Conservation (phyloP, 2,113 vertebrate genomes). For the Sphaerodactylus townsendi region DNA sequence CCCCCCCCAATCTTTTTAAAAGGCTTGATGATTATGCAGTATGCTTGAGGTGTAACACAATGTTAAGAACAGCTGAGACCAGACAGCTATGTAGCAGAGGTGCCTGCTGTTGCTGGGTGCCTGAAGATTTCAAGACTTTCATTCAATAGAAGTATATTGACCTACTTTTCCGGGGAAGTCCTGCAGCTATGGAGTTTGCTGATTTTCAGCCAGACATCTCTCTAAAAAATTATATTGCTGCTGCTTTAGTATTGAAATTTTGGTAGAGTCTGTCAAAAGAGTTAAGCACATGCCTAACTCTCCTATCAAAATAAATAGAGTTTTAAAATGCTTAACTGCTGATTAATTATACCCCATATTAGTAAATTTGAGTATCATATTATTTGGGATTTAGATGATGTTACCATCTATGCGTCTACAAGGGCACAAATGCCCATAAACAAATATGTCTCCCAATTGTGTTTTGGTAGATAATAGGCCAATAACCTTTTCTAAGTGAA, state of each 20-base stretch:
- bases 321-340: background rate
- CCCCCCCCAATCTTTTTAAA: too few relatives aligned
- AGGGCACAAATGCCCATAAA: background rate
- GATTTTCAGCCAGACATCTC: background rate
- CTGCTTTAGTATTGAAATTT: background rate
- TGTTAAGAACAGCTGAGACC: too few relatives aligned
- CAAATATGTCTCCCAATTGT: background rate
- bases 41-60: too few relatives aligned
- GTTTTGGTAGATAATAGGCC: background rate
- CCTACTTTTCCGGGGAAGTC: background rate
- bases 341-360: background rate
- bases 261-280: background rate
- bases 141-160: background rate
- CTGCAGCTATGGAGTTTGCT: background rate
- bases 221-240: background rate
- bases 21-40: too few relatives aligned
- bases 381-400: background rate
- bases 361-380: background rate
- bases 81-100: background rate
- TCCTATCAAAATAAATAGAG: background rate
- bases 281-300: background rate
- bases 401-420: background rate
- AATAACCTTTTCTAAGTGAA: background rate
- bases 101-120: background rate
- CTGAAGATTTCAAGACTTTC: background rate